phyloP scores from a whole-genome alignment of 2,113 vertebrate species.

The Mustela lutreola region DNA sequence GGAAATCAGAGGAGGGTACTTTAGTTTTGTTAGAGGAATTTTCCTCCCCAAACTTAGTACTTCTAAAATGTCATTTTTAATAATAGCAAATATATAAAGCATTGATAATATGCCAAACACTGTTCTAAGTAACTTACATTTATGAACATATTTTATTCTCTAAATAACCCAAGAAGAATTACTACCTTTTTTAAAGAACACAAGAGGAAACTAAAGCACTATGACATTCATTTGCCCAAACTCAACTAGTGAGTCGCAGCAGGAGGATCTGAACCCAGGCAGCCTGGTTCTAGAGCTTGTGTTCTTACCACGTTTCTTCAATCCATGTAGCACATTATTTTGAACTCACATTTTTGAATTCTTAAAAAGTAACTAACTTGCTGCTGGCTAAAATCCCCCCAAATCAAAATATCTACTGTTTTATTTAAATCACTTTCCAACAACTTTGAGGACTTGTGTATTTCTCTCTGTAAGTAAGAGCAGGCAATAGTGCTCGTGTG shows the following conservation, averaged over 20 bases:
- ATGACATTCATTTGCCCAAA: neutral
- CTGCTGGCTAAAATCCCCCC: neutral
- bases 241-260: neutral
- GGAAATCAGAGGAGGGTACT: neutral
- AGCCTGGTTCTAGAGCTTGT: neutral
- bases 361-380: neutral
- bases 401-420: neutral
- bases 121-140: neutral
- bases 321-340: neutral
- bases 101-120: neutral
- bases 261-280: neutral
- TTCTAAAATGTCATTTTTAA: neutral
- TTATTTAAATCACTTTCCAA: neutral
- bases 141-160: neutral
- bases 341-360: neutral
- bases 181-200: neutral
- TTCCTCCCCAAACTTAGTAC: neutral
- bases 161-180: neutral
- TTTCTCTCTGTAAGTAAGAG: neutral
- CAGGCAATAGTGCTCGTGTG: neutral
- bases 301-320: neutral
- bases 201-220: neutral
- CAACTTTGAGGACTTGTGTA: neutral
- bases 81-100: neutral
- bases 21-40: neutral